Conservation (phyloP, 2,888 invertebrate genomes). For the Craniophora ligustri region DNA sequence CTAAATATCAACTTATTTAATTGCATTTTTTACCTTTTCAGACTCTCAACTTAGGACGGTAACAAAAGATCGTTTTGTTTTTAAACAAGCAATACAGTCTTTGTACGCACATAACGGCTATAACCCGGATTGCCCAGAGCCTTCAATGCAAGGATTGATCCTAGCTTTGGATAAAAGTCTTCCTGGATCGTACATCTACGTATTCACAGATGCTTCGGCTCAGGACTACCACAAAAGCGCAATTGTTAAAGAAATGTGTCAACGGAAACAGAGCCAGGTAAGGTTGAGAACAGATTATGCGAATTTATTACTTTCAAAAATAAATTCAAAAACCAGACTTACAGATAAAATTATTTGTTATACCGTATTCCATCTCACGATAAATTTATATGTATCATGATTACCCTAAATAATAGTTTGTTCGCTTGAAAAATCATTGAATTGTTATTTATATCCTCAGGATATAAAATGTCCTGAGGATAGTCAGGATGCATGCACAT, state of each 20-base stretch:
- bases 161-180: conserved; percentile 52
- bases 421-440: too few species aligned
- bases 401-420: too few species aligned
- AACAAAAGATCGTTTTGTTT: conserved; percentile 16
- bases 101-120: conserved; percentile 17
- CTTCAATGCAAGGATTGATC: conserved; percentile 53
- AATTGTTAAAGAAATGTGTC: conserved; percentile 50
- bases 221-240: conserved; percentile 42
- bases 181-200: conserved; percentile 55
- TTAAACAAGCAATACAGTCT: conserved; percentile 16
- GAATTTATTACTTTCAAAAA: background rate
- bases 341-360: too few species aligned
- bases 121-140: conserved; percentile 54
- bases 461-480: too few species aligned
- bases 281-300: background rate
- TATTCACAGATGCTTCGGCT: conserved; percentile 64
- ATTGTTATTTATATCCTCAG: too few species aligned
- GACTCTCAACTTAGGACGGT: conserved; percentile 17
- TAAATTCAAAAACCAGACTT: background rate
- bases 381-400: too few species aligned
- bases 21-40: background rate
- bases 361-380: too few species aligned
- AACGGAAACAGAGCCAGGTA: conserved; percentile 58
- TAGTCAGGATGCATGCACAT: too few species aligned
- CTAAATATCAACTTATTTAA: too few species aligned